Evolutionary conservation across 1,140 invertebrate genomes (phyloP), one percentile per base, ranked within the genome.

Genomic region (Choristoneura fumiferana): DNA sequence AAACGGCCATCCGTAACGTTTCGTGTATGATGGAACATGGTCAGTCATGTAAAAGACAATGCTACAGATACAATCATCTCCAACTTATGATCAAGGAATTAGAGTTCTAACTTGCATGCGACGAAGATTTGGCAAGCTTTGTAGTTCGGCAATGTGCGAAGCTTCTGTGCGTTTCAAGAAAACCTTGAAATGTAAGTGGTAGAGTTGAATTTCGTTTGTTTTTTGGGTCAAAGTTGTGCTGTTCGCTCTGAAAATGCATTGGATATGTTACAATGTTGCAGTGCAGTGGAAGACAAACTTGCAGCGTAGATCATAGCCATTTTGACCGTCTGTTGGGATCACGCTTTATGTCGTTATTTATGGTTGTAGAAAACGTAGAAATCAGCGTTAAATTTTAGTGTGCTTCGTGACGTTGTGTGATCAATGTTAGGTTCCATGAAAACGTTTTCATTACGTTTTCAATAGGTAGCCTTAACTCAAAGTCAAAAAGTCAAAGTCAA

Each of bases 251-350:
- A 62, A 40, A 73, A 73, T 68, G 67, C 67, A 67, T 22, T 39
- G 61, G 62, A 54, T 56, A 63, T 58, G 56, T 22, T 60, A 73
- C 67, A 70, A 73, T 70, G 67, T 73, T 67, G 62, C 54, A 55
- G 58, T 45, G 14, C 17, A 65, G 62, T 64, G 55, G 35, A 58
- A 53, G 63, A 70, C 67, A 73, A 72, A 67, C 64, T 72, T 72
- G 70, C 64, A 63, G 70, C 67, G 62, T 54, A 53, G 58, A 38
- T 60, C 62, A 68, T 66, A 66, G 66, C 63, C 66, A 66, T 63
- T 62, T 62, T 39, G 54, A 38, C 45, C 18, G 49, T 49, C 18
- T 49, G 43, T 17, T 29, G 43, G 17, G 43, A 49, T 49, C 22
- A 17, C n/a, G 18, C 43, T 49, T 33, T 6, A 49, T 18, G 22